phyloP scores from a whole-genome alignment of 2,113 vertebrate genomes.

The Notarius lentiginosus region DNA sequence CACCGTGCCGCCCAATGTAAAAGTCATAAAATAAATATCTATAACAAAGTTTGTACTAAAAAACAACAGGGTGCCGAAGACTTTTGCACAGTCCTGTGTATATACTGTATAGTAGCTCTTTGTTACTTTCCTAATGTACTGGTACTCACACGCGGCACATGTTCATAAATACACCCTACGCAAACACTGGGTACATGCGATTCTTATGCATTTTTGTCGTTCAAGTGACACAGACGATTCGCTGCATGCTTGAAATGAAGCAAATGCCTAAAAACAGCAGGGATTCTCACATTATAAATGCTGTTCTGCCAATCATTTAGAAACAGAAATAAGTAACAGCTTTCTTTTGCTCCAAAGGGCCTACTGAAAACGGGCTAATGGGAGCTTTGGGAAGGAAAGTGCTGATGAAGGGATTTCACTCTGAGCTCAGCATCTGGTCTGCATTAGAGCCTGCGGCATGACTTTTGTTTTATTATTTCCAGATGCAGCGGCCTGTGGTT shows the following conservation, averaged over 20 bases:
- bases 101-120: neutral
- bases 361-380: conserved; percentile 5
- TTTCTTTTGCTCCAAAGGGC: neutral
- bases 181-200: neutral
- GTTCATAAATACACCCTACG: neutral
- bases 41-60: too few species aligned
- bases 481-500: conserved; percentile 51
- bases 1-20: too few species aligned
- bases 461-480: conserved; percentile 1
- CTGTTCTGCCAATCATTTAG: neutral
- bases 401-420: conserved; percentile 36
- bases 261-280: neutral
- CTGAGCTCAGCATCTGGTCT: conserved; percentile 39
- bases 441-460: conserved; percentile 20
- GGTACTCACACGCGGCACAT: neutral
- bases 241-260: neutral
- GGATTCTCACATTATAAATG: neutral
- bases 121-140: neutral
- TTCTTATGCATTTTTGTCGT: neutral
- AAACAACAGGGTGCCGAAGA: too few species aligned
- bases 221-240: neutral
- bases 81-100: too few species aligned
- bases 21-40: too few species aligned
- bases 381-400: neutral
- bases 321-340: neutral